Evolutionary conservation across 2,113 vertebrate genomes (phyloP).

Genomic region (Ctenodactylus gundi): DNA sequence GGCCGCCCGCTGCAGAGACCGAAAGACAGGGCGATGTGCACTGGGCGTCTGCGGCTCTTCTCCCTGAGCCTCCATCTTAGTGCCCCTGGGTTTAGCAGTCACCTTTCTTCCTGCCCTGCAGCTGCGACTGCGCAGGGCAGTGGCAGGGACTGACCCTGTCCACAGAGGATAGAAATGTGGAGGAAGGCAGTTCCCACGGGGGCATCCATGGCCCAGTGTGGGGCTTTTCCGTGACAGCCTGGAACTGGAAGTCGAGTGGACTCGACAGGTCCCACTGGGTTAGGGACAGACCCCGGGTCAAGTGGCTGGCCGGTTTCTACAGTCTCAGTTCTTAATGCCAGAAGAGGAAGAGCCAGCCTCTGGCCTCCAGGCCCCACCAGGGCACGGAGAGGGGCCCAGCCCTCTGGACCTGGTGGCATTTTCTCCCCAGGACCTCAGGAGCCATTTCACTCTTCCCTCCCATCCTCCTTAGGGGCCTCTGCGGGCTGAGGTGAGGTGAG

Average conservation of each 20-base stretch:
- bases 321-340: background rate
- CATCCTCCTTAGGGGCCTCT: background rate
- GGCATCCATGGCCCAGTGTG: background rate
- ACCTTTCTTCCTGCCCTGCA: background rate
- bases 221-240: background rate
- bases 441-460: background rate
- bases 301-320: background rate
- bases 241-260: background rate
- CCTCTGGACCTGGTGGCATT: background rate
- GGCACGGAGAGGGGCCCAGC: background rate
- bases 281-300: background rate
- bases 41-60: background rate
- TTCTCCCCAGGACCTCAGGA: background rate
- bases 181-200: rapidly evolving
- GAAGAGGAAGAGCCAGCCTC: background rate
- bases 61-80: background rate
- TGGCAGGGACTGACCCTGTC: background rate
- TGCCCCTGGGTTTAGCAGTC: background rate
- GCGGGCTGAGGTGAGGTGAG: too few relatives aligned
- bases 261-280: background rate
- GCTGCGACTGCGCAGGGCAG: background rate
- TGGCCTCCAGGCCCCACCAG: background rate
- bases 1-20: background rate
- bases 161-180: rapidly evolving
- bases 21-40: background rate